Conservation (phyloP, 2,888 invertebrate species). For the Morpho helenor region DNA sequence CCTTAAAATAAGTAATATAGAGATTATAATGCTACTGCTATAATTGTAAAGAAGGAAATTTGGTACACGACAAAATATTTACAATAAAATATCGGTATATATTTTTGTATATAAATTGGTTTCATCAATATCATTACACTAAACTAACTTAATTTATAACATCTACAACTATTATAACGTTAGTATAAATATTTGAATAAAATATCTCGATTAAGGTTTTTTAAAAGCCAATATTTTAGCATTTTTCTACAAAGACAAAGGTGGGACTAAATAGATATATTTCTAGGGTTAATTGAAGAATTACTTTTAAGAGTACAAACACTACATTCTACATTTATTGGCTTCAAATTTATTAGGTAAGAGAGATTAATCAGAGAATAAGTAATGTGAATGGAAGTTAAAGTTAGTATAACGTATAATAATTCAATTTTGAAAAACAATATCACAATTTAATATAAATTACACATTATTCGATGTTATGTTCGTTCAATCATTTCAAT, state of each 20-base stretch:
- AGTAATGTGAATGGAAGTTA: constrained; percentile 26
- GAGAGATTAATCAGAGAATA: constrained; percentile 25
- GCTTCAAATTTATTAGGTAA: constrained; percentile 27
- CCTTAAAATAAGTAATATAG: constrained; percentile 22
- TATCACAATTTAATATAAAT: constrained; percentile 41
- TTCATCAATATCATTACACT: constrained; percentile 48
- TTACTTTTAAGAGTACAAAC: constrained; percentile 52
- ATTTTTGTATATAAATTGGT: constrained; percentile 73
- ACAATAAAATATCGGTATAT: constrained; percentile 64
- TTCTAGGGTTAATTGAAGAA: constrained; percentile 49
- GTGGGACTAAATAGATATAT: constrained; percentile 47
- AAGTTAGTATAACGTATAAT: constrained; percentile 29
- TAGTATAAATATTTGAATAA: constrained; percentile 76
- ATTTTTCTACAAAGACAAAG: constrained; percentile 49
- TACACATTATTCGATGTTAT: constrained; percentile 63
- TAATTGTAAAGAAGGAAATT: constrained; percentile 77
- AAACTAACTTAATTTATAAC: constrained; percentile 47
- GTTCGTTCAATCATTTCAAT: constrained; percentile 53
- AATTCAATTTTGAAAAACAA: constrained; percentile 38
- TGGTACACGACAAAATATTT: constrained; percentile 74
- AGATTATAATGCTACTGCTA: constrained; percentile 49
- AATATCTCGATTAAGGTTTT: constrained; percentile 61
- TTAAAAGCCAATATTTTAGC: constrained; percentile 55
- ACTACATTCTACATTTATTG: constrained; percentile 27
- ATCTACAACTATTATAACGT: constrained; percentile 66